Evolutionary conservation across 2,888 invertebrate species (phyloP).

Genomic region (Endomychus coccineus): DNA sequence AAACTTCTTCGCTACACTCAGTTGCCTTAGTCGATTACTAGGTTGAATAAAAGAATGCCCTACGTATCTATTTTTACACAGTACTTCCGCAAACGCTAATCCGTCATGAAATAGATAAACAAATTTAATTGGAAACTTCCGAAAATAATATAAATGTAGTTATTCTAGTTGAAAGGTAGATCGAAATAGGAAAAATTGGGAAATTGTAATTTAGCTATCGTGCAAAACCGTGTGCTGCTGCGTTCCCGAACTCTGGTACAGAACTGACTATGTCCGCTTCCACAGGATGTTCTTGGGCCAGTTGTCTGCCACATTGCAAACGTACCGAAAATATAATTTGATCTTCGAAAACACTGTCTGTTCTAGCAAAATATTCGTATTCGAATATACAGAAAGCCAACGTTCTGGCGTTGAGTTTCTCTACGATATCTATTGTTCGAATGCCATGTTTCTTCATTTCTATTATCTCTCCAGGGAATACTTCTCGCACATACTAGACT

Average conservation of each 20-base stretch:
- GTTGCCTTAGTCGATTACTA: constrained; percentile 77
- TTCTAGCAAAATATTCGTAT: constrained; percentile 95
- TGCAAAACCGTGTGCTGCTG: constrained; percentile 94
- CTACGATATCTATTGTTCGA: constrained; percentile 78
- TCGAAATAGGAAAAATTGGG: no score
- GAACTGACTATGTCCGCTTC: constrained; percentile 94
- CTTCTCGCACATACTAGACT: constrained; percentile 87
- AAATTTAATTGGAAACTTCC: no score
- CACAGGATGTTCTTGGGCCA: constrained; percentile 84
- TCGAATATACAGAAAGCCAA: constrained; percentile 98
- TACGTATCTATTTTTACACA: constrained; percentile 94
- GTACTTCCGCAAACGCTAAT: constrained; percentile 85
- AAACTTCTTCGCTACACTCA: constrained; percentile 97
- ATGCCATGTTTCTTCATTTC: constrained; percentile 86
- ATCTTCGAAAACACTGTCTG: constrained; percentile 93
- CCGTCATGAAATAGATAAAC: no score
- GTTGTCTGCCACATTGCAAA: constrained; percentile 87
- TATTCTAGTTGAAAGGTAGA: no score
- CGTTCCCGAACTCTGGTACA: constrained; percentile 94
- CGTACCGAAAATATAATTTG: constrained; percentile 94
- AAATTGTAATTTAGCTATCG: no score
- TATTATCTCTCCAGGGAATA: constrained; percentile 93
- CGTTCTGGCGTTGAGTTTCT: constrained; percentile 67
- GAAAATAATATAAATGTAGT: no score
- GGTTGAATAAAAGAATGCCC: constrained; percentile 98